These are phyloP conservation scores for Simalia tracyae DNA, from an alignment of 2,797 vertebrate species.

Conservation along the genomic window DNA sequence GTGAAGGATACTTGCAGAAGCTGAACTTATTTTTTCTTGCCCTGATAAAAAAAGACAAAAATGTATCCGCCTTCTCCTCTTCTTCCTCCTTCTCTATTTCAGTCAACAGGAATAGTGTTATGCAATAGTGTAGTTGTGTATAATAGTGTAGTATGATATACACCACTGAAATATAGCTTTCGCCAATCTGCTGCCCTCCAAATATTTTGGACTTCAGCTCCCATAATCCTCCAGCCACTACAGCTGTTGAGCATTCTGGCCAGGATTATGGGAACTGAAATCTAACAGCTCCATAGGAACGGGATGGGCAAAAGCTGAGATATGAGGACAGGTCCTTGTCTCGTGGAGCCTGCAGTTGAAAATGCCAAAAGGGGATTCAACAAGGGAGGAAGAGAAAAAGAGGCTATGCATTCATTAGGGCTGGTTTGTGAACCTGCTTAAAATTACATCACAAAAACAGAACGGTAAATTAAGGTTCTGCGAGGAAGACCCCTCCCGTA, in stretches of 20 bases:
- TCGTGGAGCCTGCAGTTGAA: not conserved
- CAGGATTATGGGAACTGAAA: not conserved
- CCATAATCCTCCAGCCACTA: not conserved
- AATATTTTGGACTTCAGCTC: not conserved
- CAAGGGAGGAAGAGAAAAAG: accelerated
- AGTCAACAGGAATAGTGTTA: no score
- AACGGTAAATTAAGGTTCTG: not conserved
- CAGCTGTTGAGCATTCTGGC: not conserved
- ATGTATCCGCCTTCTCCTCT: no score
- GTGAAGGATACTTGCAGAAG: no score
- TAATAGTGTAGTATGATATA: no score
- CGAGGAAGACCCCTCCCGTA: not conserved
- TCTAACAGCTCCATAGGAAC: not conserved
- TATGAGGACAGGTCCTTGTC: not conserved
- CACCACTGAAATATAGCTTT: not conserved
- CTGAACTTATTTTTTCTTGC: no score
- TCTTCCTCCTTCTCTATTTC: no score
- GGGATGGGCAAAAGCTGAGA: not conserved
- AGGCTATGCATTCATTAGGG: not conserved
- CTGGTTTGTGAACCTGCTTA: not conserved
- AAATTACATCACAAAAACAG: not conserved
- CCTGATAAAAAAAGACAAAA: no score
- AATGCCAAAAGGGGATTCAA: not conserved
- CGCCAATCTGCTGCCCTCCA: not conserved
- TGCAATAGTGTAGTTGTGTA: no score